Conservation (phyloP, 2,888 invertebrate species). For the Apotomis capreana region DNA sequence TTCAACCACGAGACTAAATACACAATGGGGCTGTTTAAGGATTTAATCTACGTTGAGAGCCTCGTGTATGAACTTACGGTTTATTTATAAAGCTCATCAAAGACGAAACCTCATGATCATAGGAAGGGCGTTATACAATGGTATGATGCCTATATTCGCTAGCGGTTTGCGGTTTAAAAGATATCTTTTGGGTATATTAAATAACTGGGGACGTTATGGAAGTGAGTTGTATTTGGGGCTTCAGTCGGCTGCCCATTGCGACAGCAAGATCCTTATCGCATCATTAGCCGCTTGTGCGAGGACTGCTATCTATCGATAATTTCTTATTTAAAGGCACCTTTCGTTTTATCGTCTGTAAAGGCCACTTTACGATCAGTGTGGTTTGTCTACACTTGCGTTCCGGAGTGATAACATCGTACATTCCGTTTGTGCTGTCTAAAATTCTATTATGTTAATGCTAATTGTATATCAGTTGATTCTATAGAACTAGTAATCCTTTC, state of each 20-base stretch:
- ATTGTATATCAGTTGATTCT: neutral
- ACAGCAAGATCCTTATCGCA: constrained; percentile 61
- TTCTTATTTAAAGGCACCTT: constrained; percentile 26
- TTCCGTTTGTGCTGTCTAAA: neutral
- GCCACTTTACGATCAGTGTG: neutral
- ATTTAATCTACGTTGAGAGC: neutral
- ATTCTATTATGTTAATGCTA: too few relatives aligned
- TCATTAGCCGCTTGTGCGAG: constrained; percentile 39
- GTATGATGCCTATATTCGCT: constrained; percentile 8
- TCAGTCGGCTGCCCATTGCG: constrained; percentile 57
- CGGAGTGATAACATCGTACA: neutral
- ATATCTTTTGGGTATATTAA: constrained; percentile 14
- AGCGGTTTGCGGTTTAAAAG: constrained; percentile 9
- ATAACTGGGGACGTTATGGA: constrained; percentile 9
- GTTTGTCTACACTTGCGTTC: neutral
- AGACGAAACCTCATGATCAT: constrained; percentile 13
- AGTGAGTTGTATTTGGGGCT: constrained; percentile 7
- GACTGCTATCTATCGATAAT: constrained; percentile 36
- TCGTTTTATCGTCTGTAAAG: constrained; percentile 16
- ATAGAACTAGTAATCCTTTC: neutral
- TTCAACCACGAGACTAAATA: neutral
- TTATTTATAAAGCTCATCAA: constrained; percentile 19
- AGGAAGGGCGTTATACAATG: constrained; percentile 12
- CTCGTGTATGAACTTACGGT: constrained; percentile 5
- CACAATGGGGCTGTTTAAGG: constrained; percentile 1